phyloP scores from a whole-genome alignment of 2,888 invertebrate genomes.

The Fissipunctia ypsillon region DNA sequence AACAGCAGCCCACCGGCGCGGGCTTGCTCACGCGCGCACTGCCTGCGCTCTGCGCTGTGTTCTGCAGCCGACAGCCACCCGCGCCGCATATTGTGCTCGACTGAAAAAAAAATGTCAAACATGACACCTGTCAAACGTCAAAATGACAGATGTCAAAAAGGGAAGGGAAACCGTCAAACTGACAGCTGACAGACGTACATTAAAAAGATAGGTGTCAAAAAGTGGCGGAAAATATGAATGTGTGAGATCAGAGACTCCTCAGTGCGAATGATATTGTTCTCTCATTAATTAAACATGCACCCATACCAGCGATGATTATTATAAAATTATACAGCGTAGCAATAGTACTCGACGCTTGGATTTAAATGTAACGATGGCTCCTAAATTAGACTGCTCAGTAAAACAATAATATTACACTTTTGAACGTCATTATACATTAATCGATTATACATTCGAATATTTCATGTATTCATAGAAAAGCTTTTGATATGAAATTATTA shows the following conservation, averaged over 20 bases:
- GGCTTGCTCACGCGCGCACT: conserved; percentile 82
- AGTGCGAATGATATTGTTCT: conserved; percentile 58
- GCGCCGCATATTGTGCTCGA: conserved; percentile 78
- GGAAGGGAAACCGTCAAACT: neutral
- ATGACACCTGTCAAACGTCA: conserved; percentile 35
- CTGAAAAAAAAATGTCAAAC: conserved; percentile 60
- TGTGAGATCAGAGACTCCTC: conserved; percentile 64
- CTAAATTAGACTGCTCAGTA: conserved; percentile 74
- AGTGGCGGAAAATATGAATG: conserved; percentile 52
- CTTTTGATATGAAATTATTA: conserved; percentile 73
- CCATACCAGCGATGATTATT: conserved; percentile 65
- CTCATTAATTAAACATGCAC: conserved; percentile 46
- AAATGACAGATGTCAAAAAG: conserved; percentile 36
- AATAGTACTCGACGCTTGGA: conserved; percentile 69
- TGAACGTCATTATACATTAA: conserved; percentile 65
- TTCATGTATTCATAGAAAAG: conserved; percentile 69
- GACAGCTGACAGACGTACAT: conserved; percentile 22
- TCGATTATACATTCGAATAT: conserved; percentile 65
- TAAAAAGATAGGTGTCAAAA: conserved; percentile 45
- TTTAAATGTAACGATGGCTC: conserved; percentile 71
- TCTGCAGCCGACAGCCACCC: conserved; percentile 82
- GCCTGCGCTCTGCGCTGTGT: conserved; percentile 84
- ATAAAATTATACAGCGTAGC: conserved; percentile 50
- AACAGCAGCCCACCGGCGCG: conserved; percentile 82
- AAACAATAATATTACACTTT: conserved; percentile 62